Base-by-base conservation (phyloP, 2,113 vertebrate species). In the Thymallus thymallus region DNA sequence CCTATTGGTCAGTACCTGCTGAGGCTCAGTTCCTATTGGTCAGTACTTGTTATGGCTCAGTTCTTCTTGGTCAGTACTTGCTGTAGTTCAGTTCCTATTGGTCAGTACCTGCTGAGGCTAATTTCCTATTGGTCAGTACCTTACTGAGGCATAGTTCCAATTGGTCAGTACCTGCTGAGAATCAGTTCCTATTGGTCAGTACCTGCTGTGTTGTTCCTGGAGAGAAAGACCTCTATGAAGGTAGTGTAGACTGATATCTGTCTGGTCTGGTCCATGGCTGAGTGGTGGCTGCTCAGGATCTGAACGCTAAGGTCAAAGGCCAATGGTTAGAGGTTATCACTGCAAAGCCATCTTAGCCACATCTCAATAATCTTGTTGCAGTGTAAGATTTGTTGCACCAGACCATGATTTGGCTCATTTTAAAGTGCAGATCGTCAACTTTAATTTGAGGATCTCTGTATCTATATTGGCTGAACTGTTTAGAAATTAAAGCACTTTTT, bases 211-310 rank as follows among this genome's bases (percentile, higher is more conserved):
- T 72, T 18, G n/a, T 88, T 88, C 22, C 70, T 78, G 55, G 69
- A 84, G 58, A 93, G 86, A 80, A 80, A 91, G 30, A 70, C 60
- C 46, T 75, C 61, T 0, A 93, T 90, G 81, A 93, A 91, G 80
- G 87, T 18, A 0, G 71, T 81, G 69, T 81, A 86, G 68, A 93
- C 72, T 5, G 64, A 65, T 7, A 71, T 18, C 81, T 86, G 71
- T 16, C 1, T 81, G 16, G 4, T 0, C 10, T 0, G 1, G 0
- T 71, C 72, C 89, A 93, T 88, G 20, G 56, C 0, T 4, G 81
- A 69, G 76, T 16, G 80, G 12, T 85, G 6, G 1, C 45, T 5
- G 41, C 84, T 84, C 46, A 93, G 63, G 71, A 80, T 68, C 73
- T 75, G 29, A 69, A 90, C 62, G 0, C 92, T 92, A 79, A 30